A percentile compares a stretch with the other conserved stretches of the same genome.
Evolutionary conservation across 2,797 vertebrate genomes (phyloP).

Genomic region (Oreochromis grahami): DNA sequence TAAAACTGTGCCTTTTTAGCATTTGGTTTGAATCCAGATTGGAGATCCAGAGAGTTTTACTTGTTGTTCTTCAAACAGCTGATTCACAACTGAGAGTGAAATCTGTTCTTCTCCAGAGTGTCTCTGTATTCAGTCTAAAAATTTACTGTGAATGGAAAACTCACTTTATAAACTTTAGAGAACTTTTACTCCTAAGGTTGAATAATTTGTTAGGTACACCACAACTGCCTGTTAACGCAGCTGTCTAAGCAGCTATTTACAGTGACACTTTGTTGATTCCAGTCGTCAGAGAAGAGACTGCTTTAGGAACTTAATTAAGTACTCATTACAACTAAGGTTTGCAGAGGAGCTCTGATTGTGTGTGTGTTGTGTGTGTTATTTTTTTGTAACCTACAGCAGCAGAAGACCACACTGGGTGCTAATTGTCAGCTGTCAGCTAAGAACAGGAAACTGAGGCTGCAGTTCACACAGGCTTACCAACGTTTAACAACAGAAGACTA

Average conservation of each 20-base stretch:
- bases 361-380: not conserved
- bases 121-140: not conserved
- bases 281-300: not conserved
- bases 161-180: not conserved
- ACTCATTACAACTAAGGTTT: not conserved
- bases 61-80: not conserved
- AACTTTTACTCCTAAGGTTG: not conserved
- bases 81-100: not conserved
- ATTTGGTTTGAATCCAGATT: not conserved
- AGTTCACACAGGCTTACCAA: not conserved
- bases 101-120: not conserved
- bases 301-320: not conserved
- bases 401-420: not conserved
- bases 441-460: not conserved
- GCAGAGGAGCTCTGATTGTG: not conserved
- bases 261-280: not conserved
- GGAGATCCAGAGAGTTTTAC: not conserved
- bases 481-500: not conserved
- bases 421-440: not conserved
- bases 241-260: not conserved
- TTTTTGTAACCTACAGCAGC: not conserved
- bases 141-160: not conserved
- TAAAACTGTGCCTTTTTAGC: not conserved
- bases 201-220: not conserved
- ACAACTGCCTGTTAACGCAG: not conserved